These are phyloP conservation scores for Xanthia icteritia DNA, from an alignment of 2,888 invertebrate species.

Conservation along the genomic window DNA sequence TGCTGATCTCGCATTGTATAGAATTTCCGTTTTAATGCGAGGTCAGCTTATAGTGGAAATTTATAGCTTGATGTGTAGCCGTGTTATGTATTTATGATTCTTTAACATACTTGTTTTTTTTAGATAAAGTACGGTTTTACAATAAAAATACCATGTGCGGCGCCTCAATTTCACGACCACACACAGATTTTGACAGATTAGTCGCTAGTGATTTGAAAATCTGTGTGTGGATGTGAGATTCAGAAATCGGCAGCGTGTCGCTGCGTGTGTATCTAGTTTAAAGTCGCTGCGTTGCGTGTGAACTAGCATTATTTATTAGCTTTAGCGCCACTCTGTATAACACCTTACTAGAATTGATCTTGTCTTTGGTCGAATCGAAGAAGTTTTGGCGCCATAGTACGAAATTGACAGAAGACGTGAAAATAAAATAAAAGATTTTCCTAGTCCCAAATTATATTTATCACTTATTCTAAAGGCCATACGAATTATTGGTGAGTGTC, in stretches of 20 bases:
- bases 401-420: conserved; percentile 25
- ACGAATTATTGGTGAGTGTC: conserved; percentile 11
- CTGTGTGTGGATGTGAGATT: background rate
- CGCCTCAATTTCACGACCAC: no score
- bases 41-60: no score
- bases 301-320: background rate
- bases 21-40: no score
- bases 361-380: conserved; percentile 1
- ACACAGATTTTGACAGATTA: no score
- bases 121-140: no score
- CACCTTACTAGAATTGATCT: background rate
- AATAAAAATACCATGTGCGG: no score
- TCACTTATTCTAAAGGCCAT: background rate
- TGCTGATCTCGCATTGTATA: no score
- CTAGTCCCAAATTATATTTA: background rate
- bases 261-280: no score
- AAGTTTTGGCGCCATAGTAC: conserved; percentile 25
- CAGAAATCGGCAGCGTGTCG: background rate
- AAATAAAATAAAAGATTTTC: background rate
- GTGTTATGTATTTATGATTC: no score
- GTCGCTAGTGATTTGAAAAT: background rate
- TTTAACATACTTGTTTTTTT: no score
- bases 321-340: background rate
- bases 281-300: background rate
- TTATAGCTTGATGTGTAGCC: no score